Percentiles rank a stretch among this genome's conserved stretches.
Evolutionary conservation across 2,797 vertebrate species (phyloP).

Genomic region (Falco cherrug): DNA sequence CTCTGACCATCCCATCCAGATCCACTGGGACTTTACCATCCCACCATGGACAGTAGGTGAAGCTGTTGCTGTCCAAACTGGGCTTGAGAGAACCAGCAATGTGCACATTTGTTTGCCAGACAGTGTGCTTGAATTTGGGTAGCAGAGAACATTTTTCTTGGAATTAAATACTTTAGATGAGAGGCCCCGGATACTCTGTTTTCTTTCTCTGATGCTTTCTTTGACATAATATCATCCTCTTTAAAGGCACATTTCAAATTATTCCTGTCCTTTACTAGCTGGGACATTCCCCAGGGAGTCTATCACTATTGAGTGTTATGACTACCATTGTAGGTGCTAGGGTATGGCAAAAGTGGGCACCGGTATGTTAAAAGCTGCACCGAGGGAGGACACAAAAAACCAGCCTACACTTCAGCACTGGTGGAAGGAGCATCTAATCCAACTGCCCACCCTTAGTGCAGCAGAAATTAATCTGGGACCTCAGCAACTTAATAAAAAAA

Average conservation of each 20-base stretch:
- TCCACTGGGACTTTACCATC: background rate
- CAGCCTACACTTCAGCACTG: background rate
- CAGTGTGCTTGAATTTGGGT: background rate
- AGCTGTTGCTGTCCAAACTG: background rate
- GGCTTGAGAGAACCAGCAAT: rapidly evolving
- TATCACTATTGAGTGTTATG: background rate
- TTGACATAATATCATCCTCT: background rate
- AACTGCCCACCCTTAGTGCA: background rate
- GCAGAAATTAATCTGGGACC: background rate
- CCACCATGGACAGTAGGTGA: background rate
- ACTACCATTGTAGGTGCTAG: background rate
- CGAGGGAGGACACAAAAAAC: background rate
- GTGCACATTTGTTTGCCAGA: background rate
- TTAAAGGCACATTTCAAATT: background rate
- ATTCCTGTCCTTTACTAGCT: background rate
- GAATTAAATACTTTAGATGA: background rate
- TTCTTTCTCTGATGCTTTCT: background rate
- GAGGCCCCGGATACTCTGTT: background rate
- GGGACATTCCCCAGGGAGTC: background rate
- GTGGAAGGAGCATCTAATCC: background rate
- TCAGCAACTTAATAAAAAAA: background rate
- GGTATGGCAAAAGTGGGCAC: background rate
- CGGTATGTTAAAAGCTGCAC: background rate
- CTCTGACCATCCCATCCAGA: background rate
- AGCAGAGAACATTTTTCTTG: background rate